phyloP scores from a whole-genome alignment of 1,140 invertebrate species.

The Drosophila lowei region DNA sequence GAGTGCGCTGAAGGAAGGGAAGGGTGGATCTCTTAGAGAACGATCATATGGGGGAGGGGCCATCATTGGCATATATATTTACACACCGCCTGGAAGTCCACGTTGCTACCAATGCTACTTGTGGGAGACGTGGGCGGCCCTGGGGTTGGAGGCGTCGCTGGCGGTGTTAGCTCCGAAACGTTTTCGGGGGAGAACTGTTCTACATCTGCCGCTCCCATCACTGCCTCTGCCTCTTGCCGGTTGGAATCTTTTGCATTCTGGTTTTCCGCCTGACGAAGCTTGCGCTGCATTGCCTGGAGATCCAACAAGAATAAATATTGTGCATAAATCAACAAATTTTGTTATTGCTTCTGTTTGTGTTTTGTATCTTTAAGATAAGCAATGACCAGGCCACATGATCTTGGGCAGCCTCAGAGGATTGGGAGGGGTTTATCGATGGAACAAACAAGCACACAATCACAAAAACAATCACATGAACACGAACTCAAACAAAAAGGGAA shows the following conservation, averaged over 20 bases:
- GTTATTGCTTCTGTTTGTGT: conserved; percentile 15
- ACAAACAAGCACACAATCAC: conserved; percentile 27
- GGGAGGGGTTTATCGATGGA: conserved; percentile 27
- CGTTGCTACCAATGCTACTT: conserved; percentile 55
- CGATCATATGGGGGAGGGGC: not conserved
- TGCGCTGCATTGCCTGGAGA: conserved; percentile 69
- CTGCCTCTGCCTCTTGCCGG: not conserved
- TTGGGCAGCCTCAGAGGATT: conserved; percentile 1
- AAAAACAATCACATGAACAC: not conserved
- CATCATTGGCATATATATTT: conserved; percentile 6
- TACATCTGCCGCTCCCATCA: conserved; percentile 24
- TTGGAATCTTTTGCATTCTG: conserved; percentile 26
- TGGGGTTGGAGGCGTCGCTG: conserved; percentile 61
- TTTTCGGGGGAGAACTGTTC: conserved; percentile 20
- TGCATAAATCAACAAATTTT: conserved; percentile 56
- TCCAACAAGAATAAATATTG: conserved; percentile 43
- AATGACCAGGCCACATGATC: conserved; percentile 40
- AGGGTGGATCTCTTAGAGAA: not conserved
- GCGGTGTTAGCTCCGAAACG: conserved; percentile 62
- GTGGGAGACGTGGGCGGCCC: conserved; percentile 59
- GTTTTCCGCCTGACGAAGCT: conserved; percentile 57
- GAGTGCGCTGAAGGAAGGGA: conserved; percentile 37
- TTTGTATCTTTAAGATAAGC: conserved; percentile 42
- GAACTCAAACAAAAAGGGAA: conserved; percentile 60
- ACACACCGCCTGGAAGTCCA: conserved; percentile 58